phyloP scores from a whole-genome alignment of 2,888 invertebrate genomes.

The Crocallis elinguaria region DNA sequence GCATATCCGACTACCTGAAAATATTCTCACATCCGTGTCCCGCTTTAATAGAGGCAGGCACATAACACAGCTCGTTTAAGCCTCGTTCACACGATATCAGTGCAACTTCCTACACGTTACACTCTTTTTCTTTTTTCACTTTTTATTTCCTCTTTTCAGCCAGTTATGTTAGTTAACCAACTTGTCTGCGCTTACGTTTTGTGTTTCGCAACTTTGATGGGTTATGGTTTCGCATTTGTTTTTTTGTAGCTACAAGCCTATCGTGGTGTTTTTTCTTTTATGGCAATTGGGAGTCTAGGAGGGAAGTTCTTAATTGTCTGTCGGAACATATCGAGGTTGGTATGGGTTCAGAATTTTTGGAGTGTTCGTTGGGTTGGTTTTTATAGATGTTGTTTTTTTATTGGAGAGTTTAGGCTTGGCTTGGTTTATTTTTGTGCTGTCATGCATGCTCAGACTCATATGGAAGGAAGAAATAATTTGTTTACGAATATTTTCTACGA shows the following conservation, averaged over 20 bases:
- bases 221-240: constrained; percentile 36
- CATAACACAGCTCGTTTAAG: constrained; percentile 52
- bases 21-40: constrained; percentile 25
- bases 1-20: constrained; percentile 13
- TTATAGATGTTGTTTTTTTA: neutral
- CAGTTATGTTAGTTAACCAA: constrained; percentile 50
- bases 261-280: constrained; percentile 42
- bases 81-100: constrained; percentile 61
- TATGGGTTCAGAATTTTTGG: constrained; percentile 14
- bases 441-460: too few species aligned
- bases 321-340: constrained; percentile 31
- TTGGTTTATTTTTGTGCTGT: neutral
- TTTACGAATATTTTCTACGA: too few species aligned
- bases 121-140: constrained; percentile 39
- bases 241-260: constrained; percentile 27
- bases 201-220: constrained; percentile 41
- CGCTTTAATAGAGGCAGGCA: constrained; percentile 39
- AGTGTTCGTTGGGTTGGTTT: neutral
- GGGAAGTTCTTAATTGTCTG: constrained; percentile 40
- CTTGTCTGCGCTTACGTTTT: constrained; percentile 49
- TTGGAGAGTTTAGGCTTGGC: neutral
- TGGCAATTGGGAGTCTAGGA: constrained; percentile 23
- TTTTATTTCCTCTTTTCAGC: constrained; percentile 41
- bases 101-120: constrained; percentile 41
- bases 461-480: too few species aligned